phyloP scores from a whole-genome alignment of 2,113 vertebrate species.

The Pollachius pollachius region DNA sequence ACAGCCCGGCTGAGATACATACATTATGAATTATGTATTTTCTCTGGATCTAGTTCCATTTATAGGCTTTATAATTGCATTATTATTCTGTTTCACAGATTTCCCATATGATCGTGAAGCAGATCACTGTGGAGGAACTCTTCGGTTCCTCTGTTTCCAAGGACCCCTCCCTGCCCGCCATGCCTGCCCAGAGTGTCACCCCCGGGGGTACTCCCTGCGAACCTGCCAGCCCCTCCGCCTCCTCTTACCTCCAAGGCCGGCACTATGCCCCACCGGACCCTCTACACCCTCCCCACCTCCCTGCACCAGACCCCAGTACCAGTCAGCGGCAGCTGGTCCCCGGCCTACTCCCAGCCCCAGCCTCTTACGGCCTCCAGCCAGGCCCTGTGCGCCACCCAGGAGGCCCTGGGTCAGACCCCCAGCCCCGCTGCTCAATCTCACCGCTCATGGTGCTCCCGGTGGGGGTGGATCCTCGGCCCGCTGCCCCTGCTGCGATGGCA shows the following conservation, averaged over 20 bases:
- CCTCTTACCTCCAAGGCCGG: constrained; percentile 69
- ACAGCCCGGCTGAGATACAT: no score
- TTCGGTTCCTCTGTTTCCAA: constrained; percentile 92
- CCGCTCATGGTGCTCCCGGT: constrained; percentile 74
- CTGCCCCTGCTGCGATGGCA: constrained; percentile 13
- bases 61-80: no score
- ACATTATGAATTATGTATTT: no score
- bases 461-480: constrained; percentile 54
- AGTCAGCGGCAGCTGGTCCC: constrained; percentile 73
- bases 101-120: constrained; percentile 83
- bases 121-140: constrained; percentile 97
- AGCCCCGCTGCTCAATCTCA: constrained; percentile 74
- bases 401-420: constrained; percentile 64
- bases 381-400: constrained; percentile 79
- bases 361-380: constrained; percentile 67
- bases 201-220: constrained; percentile 43
- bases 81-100: constrained; percentile 58
- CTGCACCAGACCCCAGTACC: constrained; percentile 64
- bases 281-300: constrained; percentile 65
- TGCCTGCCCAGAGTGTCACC: constrained; percentile 63
- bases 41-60: no score
- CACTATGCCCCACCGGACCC: constrained; percentile 74
- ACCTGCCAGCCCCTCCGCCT: constrained; percentile 67
- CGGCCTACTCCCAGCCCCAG: constrained; percentile 67
- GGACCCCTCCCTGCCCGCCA: constrained; percentile 70